Evolutionary conservation across 2,888 invertebrate species (phyloP), one percentile per base, ranked within the genome.

Genomic region (Nomada lathburiana): DNA sequence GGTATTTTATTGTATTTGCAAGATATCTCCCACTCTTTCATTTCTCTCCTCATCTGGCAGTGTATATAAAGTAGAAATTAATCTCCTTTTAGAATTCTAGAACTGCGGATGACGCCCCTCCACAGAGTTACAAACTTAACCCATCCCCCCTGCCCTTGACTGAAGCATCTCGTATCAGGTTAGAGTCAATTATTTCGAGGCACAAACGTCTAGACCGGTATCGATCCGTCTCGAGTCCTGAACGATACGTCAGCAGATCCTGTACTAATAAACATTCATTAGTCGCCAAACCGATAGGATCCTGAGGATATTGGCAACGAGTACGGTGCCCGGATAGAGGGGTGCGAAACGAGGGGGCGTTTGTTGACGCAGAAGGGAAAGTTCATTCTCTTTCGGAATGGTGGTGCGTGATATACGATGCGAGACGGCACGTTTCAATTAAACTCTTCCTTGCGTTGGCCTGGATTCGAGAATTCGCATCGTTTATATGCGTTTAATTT

Each of bases 191-290:
- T 88, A 84, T 85, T 80, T 87, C 71, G 64, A 53, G 76, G 52
- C 67, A 78, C 79, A 82, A 84, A 80, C 72, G 88, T 87, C 87
- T 85, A 85, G 84, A 79, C 80, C 29, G 47, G 78, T 84, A 87
- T 88, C 86, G 84, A 80, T 86, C 80, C 57, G 85, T 83, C 83
- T 81, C 78, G 74, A 75, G 76, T 74, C 77, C 62, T 64, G 59
- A 72, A 72, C 79, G 88, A 80, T 87, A 88, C 87, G 83, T 86
- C 85, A 85, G 83, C 85, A 69, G 81, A 87, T 85, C 78, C 83
- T 79, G 74, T 76, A 82, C 88, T 89, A 89, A 90, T 90, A 89
- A 90, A 89, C 89, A 89, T 90, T 90, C 87, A 89, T 89, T 90
- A 88, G 84, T 75, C 82, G 76, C 74, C 82, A 80, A 85, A 86